Evolutionary conservation across 2,888 invertebrate genomes (phyloP).

Genomic region (Cybosia mesomella): DNA sequence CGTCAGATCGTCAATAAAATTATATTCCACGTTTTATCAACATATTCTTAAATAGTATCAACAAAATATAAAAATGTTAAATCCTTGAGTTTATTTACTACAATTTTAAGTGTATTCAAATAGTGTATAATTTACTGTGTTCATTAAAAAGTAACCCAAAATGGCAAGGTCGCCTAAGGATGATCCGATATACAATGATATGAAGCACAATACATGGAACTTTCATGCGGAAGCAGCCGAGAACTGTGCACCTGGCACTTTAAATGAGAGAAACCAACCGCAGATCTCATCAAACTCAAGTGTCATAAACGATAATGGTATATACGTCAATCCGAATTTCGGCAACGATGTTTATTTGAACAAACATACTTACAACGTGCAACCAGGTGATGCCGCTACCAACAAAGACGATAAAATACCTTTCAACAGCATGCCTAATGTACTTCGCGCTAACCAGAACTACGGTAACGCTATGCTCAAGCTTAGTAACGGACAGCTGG

Average conservation of each 20-base stretch:
- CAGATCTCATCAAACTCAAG: conserved; percentile 64
- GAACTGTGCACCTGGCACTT: conserved; percentile 70
- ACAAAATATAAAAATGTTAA: conserved; percentile 71
- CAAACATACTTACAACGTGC: conserved; percentile 73
- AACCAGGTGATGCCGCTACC: conserved; percentile 64
- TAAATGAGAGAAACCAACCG: conserved; percentile 72
- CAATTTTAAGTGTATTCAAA: conserved; percentile 49
- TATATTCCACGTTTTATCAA: conserved; percentile 72
- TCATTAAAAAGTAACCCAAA: conserved; percentile 70
- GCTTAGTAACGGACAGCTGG: conserved; percentile 79
- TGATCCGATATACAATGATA: conserved; percentile 81
- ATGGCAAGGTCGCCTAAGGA: conserved; percentile 86
- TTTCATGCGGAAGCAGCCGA: conserved; percentile 77
- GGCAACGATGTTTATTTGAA: conserved; percentile 76
- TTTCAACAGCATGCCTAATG: conserved; percentile 66
- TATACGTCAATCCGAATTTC: conserved; percentile 72
- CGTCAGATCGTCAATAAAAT: conserved; percentile 77
- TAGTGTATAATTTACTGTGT: conserved; percentile 60
- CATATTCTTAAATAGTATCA: conserved; percentile 57
- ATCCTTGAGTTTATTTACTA: conserved; percentile 67
- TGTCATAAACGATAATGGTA: conserved; percentile 71
- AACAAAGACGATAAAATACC: conserved; percentile 73
- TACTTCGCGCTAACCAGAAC: conserved; percentile 70
- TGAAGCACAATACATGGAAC: conserved; percentile 81
- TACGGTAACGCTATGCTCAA: conserved; percentile 82